phyloP scores from a whole-genome alignment of 2,888 invertebrate genomes.

The Ectobius pallidus region DNA sequence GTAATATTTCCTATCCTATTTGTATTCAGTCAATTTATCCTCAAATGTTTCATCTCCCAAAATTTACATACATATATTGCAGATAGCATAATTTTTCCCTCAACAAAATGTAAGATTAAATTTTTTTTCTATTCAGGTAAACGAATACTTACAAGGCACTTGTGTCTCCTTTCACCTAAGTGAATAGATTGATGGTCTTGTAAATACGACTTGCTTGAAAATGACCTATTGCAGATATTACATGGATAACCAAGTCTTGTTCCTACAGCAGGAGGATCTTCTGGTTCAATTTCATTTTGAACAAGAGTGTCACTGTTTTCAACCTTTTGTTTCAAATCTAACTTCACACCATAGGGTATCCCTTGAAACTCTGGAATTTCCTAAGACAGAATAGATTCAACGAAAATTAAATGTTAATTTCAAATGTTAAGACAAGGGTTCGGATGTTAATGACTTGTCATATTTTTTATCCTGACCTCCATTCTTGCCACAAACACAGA shows the following conservation, averaged over 20 bases:
- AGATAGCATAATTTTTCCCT: background rate
- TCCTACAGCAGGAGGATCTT: background rate
- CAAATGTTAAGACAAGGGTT: background rate
- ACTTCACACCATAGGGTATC: background rate
- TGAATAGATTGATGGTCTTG: slow-evolving; percentile 14
- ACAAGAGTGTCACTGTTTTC: background rate
- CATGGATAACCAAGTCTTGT: background rate
- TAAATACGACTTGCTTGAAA: background rate
- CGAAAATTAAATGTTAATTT: background rate
- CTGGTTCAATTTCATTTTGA: background rate
- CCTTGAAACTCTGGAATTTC: background rate
- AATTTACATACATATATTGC: background rate
- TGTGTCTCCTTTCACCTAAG: background rate
- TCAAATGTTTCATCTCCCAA: no score
- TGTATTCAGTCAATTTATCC: background rate
- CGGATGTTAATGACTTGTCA: no score
- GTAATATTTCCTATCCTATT: background rate
- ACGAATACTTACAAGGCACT: slow-evolving; percentile 12
- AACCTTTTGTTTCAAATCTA: background rate
- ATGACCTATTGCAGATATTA: background rate
- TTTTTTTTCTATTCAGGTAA: background rate
- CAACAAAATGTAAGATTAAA: background rate
- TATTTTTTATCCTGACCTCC: no score
- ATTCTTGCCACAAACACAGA: no score
- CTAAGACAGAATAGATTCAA: background rate